Base-by-base conservation (phyloP, 2,888 invertebrate genomes). In the Plebejus argus region DNA sequence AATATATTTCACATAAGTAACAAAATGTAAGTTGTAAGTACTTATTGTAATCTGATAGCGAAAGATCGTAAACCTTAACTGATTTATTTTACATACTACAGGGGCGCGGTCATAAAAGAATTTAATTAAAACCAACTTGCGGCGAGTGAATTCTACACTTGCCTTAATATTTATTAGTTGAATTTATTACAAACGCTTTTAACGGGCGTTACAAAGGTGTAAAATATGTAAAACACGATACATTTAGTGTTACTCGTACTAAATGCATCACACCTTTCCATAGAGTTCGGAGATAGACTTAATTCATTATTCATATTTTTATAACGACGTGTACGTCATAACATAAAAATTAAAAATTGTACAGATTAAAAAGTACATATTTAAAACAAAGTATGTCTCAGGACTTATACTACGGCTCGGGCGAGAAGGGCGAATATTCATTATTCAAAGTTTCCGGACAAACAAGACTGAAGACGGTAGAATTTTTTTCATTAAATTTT, bases 401-500 rank as follows among this genome's bases (percentile, higher is more conserved):
- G 23, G 66, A 33, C 28, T 28, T 66, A 66, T 28, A 18, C 74
- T 28, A 18, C 74, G 18, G 23, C 49, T 74, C 28, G 53, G 74
- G 28, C 45, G 49, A 74, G 23, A 74, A 74, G 49, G 74, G 53
- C 74, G 28, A 74, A 74, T 53, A 74, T 74, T 74, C 74, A 53
- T 74, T 74, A 53, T 74, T 74, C 74, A 23, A 53, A 74, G 74
- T 53, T 74, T 49, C 74, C 74, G 74, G 49, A 79, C 78, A 90
- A 90, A 91, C 89, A 82, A 78, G 78, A 80, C 77, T 77, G 87
- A 82, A 78, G 79, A 80, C 77, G 78, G 87, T 83, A 78, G 83
- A 87, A 87, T 87, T 90, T 91, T 90, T 91, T 90, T 88, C 89
- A 89, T 90, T 89, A 89, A 90, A 90, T 88, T 90, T 90, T 89